phyloP scores from a whole-genome alignment of 2,888 invertebrate species.

The Drosophila gaucha region DNA sequence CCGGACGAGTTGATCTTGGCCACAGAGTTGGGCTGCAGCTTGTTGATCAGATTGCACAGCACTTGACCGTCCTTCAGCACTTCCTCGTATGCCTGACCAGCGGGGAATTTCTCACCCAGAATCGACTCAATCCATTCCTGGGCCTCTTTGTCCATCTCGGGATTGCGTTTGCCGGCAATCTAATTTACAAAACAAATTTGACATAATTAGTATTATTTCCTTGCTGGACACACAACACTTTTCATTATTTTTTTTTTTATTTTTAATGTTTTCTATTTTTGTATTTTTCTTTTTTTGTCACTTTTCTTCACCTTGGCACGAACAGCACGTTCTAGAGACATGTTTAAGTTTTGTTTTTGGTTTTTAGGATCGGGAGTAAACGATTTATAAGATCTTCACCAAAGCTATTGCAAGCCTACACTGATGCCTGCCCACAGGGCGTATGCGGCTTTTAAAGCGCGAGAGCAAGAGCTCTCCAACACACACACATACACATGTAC shows the following conservation, averaged over 20 bases:
- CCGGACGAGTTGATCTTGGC: conserved; percentile 96
- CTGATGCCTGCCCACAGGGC: conserved; percentile 80
- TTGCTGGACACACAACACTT: conserved; percentile 23
- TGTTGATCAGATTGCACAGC: conserved; percentile 97
- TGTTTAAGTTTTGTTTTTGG: conserved; percentile 83
- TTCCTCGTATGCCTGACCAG: conserved; percentile 93
- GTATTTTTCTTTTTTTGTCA: conserved; percentile 12
- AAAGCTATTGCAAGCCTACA: conserved; percentile 80
- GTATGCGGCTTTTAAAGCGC: conserved; percentile 82
- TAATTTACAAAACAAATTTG: conserved; percentile 80
- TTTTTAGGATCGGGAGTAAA: conserved; percentile 46
- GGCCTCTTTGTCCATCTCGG: conserved; percentile 93
- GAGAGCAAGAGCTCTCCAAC: conserved; percentile 47
- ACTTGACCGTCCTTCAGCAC: conserved; percentile 96
- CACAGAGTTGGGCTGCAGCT: conserved; percentile 94
- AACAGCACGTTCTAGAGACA: conserved; percentile 97
- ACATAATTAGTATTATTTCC: neutral
- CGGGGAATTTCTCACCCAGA: conserved; percentile 94
- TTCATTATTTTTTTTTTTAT: neutral
- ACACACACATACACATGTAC: conserved; percentile 1
- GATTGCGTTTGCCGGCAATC: conserved; percentile 93
- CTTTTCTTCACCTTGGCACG: conserved; percentile 91
- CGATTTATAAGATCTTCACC: conserved; percentile 73
- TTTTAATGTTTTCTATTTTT: neutral
- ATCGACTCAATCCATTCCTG: conserved; percentile 96